Base-by-base conservation (phyloP, 2,888 invertebrate species). In the Archips xylosteana region DNA sequence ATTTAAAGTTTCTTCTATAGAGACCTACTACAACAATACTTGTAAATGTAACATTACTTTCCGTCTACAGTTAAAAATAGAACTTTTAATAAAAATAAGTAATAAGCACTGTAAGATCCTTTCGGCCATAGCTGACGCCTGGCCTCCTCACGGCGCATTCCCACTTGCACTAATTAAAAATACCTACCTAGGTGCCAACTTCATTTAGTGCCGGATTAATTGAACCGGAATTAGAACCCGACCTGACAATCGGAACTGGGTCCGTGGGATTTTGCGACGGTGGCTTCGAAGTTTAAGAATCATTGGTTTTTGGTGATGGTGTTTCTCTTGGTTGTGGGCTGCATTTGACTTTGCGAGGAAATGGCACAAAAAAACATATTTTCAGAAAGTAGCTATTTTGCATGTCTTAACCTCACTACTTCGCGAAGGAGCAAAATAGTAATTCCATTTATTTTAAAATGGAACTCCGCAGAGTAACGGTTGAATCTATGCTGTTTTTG, bases 101-200 rank as follows among this genome's bases (percentile, higher is more conserved):
- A 51, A 51, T 15, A 15, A 23, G 32, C 2, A 2, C 32, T 12
- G 10, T 57, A 23, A 23, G 2, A 54, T 9, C 23, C 54, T 23
- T 32, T 57, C 57, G 32, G 12, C 10, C n/a, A 6, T 36, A 62
- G 6, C 45, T 34, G 32, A 13, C 32, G 32, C 66, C 39, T 13
- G 54, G 45, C 49, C 39, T 42, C 42, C 13, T 9, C 47, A 42
- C 32, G 62, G 62, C 70, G 51, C 61, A 64, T 59, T 45, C 64
- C 42, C 70, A 63, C 70, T 68, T 13, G 74, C 79, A 85, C 86
- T 89, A 90, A 90, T 90, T 90, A 90, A 90, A 90, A 90, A 90
- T 89, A 88, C 89, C 89, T 89, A 79, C 82, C 81, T 78, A 85
- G 85, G 80, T 81, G 82, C 86, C 84, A 85, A 85, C 84, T 89